Evolutionary conservation across 2,797 vertebrate species (phyloP).

Genomic region (Erithacus rubecula): DNA sequence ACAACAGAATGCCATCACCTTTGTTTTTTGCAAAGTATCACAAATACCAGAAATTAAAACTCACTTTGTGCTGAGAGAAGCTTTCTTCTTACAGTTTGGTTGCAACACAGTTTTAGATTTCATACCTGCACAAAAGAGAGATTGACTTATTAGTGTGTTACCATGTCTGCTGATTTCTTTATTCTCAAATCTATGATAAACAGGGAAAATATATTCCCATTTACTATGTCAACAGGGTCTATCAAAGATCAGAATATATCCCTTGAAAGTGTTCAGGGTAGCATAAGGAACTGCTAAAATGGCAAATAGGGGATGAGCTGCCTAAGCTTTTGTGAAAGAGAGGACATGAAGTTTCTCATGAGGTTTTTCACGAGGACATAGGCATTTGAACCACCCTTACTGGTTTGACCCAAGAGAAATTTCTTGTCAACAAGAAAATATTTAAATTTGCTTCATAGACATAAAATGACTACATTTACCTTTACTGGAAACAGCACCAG

Average conservation of each 20-base stretch:
- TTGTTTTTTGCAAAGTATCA: neutral
- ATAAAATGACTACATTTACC: neutral
- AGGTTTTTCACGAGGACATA: neutral
- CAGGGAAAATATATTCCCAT: neutral
- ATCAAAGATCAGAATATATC: neutral
- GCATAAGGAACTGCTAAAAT: neutral
- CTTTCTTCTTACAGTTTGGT: conserved; percentile 63
- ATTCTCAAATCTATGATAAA: neutral
- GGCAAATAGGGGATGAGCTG: neutral
- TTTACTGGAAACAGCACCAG: neutral
- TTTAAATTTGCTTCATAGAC: neutral
- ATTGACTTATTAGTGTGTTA: neutral
- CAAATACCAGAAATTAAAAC: neutral
- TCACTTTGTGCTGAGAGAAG: conserved; percentile 72
- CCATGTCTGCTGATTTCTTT: neutral
- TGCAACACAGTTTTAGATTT: conserved; percentile 64
- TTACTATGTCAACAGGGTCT: neutral
- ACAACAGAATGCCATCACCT: neutral
- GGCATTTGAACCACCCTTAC: neutral
- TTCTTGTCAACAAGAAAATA: neutral
- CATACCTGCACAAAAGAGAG: conserved; percentile 54
- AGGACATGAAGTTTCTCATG: neutral
- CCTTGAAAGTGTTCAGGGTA: neutral
- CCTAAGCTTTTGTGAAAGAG: neutral
- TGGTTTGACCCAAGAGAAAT: neutral